Percentiles rank a stretch among this genome's conserved stretches.
Conservation (phyloP, 2,888 invertebrate species). For the Pantelozetes paolii region DNA sequence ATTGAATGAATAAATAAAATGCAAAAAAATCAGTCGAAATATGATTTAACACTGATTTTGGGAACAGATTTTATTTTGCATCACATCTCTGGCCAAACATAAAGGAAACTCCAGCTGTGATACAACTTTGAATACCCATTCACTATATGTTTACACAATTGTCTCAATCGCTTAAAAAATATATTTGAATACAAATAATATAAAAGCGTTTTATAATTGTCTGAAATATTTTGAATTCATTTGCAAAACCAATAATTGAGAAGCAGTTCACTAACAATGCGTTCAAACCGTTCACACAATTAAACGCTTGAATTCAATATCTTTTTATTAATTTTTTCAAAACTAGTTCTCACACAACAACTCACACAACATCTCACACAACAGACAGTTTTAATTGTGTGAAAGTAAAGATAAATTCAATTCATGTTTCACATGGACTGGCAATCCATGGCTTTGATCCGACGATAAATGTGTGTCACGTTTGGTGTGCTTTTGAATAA, state of each 20-base stretch:
- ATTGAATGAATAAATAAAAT: too few relatives aligned
- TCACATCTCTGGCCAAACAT: not conserved
- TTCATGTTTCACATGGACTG: constrained; percentile 15
- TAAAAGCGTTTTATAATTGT: not conserved
- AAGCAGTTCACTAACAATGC: not conserved
- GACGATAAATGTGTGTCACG: constrained; percentile 7
- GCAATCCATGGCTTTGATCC: not conserved
- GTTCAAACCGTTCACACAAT: not conserved
- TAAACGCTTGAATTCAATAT: constrained; percentile 8
- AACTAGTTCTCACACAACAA: constrained; percentile 29
- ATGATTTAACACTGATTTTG: too few relatives aligned
- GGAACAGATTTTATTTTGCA: too few relatives aligned
- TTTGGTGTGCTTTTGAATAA: not conserved
- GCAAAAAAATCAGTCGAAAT: too few relatives aligned
- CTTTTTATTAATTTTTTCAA: constrained; percentile 6
- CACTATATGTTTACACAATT: not conserved
- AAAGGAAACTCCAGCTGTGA: constrained; percentile 23
- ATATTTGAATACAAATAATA: not conserved
- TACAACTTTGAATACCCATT: not conserved
- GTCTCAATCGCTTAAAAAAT: constrained; percentile 5
- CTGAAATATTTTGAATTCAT: too few relatives aligned
- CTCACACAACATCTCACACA: too few relatives aligned
- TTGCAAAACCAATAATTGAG: not conserved
- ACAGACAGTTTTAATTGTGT: constrained; percentile 18
- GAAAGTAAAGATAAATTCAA: constrained; percentile 22